Evolutionary conservation across 1,140 invertebrate genomes (phyloP).

Genomic region (Drosophila simulans): DNA sequence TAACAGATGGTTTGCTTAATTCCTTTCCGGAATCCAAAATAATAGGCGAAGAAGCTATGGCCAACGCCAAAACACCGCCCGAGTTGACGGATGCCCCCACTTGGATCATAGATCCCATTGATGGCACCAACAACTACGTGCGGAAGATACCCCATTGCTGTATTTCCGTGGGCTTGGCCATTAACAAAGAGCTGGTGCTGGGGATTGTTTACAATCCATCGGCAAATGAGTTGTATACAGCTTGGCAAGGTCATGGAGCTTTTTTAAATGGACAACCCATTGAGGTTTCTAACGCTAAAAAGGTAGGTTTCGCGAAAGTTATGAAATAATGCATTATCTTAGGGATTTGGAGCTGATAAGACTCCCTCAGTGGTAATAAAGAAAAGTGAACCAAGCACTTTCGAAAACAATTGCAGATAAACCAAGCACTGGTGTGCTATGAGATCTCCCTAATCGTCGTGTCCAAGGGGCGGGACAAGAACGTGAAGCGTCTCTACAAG

Average conservation of each 20-base stretch:
- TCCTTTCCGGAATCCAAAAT: slow-evolving; percentile 90
- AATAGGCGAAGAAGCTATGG: slow-evolving; percentile 93
- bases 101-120: slow-evolving; percentile 94
- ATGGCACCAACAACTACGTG: slow-evolving; percentile 92
- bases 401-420: slow-evolving; percentile 30
- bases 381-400: background rate
- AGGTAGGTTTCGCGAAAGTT: slow-evolving; percentile 34
- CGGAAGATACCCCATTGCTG: slow-evolving; percentile 88
- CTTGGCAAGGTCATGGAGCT: slow-evolving; percentile 89
- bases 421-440: slow-evolving; percentile 49
- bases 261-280: slow-evolving; percentile 89
- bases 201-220: slow-evolving; percentile 92
- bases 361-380: background rate
- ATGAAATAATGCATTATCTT: slow-evolving; percentile 10
- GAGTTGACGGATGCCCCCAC: slow-evolving; percentile 91
- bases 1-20: slow-evolving; percentile 86
- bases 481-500: slow-evolving; percentile 71
- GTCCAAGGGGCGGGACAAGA: slow-evolving; percentile 50
- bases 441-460: slow-evolving; percentile 74
- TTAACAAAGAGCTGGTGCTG: slow-evolving; percentile 88
- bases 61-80: slow-evolving; percentile 85
- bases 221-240: slow-evolving; percentile 90
- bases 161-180: slow-evolving; percentile 88
- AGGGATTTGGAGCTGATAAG: slow-evolving; percentile 2
- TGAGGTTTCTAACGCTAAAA: slow-evolving; percentile 61